phyloP scores from a whole-genome alignment of 2,888 invertebrate species.

The Leptura quadrifasciata region DNA sequence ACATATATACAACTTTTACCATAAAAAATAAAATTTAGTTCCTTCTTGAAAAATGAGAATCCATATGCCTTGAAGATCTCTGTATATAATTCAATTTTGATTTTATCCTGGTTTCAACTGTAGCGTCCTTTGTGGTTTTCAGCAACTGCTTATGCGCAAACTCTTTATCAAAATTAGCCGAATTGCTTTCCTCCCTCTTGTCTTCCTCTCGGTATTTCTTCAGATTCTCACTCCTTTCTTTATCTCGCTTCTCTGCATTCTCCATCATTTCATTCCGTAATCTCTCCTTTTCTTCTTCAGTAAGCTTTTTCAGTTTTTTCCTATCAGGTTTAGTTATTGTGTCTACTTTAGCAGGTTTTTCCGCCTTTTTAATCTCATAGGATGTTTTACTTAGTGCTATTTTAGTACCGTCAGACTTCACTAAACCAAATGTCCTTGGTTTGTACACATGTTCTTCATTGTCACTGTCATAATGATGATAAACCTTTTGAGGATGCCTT shows the following conservation, averaged over 20 bases:
- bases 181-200: conserved; percentile 73
- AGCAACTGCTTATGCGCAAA: conserved; percentile 80
- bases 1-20: background rate
- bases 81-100: conserved; percentile 94
- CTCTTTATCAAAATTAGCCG: conserved; percentile 76
- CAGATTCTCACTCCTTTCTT: conserved; percentile 80
- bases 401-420: conserved; percentile 71
- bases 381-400: conserved; percentile 58
- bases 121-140: conserved; percentile 79
- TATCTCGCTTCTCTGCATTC: conserved; percentile 84
- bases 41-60: conserved; percentile 84
- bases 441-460: conserved; percentile 64
- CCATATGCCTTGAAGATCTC: conserved; percentile 86
- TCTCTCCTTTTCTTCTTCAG: conserved; percentile 82
- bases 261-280: conserved; percentile 87
- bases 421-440: conserved; percentile 70
- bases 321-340: conserved; percentile 49
- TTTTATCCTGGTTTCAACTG: conserved; percentile 89
- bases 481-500: conserved; percentile 42
- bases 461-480: conserved; percentile 59
- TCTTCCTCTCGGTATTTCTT: conserved; percentile 79
- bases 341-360: conserved; percentile 39
- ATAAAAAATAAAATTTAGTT: conserved; percentile 1
- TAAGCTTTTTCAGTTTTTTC: conserved; percentile 71
- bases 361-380: conserved; percentile 32